phyloP scores from a whole-genome alignment of 92 coral and sea anemone genomes.

The Palythoa heliodiscus region DNA sequence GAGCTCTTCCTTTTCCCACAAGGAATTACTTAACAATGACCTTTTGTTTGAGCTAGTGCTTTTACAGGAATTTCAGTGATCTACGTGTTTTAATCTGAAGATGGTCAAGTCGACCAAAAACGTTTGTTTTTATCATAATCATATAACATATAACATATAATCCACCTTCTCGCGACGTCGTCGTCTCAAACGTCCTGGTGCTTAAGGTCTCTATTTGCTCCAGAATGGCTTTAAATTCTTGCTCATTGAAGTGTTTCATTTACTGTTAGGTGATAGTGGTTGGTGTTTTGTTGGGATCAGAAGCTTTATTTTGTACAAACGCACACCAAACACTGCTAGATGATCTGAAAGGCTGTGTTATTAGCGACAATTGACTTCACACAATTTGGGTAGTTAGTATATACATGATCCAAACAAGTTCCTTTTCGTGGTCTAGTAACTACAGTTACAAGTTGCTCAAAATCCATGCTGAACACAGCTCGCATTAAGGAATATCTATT shows the following conservation, averaged over 20 bases:
- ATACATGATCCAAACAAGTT: slow-evolving; percentile 31
- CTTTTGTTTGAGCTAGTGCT: no score
- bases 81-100: no score
- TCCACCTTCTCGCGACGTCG: no score
- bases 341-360: slow-evolving; percentile 42
- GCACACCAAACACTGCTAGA: slow-evolving; percentile 27
- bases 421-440: slow-evolving; percentile 21
- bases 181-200: no score
- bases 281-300: neutral
- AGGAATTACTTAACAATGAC: no score
- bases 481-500: neutral
- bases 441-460: neutral
- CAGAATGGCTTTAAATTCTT: neutral
- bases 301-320: neutral
- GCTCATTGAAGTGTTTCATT: slow-evolving; percentile 9
- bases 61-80: no score
- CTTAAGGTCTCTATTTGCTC: no score
- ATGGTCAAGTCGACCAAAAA: no score
- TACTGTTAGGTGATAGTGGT: slow-evolving; percentile 9
- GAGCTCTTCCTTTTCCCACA: no score
- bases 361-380: neutral
- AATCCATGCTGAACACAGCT: neutral
- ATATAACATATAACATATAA: no score
- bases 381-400: slow-evolving; percentile 22
- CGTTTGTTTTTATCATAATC: no score